These are phyloP conservation scores for Cottus gobio DNA, from an alignment of 2,113 vertebrate genomes.

Conservation along the genomic window DNA sequence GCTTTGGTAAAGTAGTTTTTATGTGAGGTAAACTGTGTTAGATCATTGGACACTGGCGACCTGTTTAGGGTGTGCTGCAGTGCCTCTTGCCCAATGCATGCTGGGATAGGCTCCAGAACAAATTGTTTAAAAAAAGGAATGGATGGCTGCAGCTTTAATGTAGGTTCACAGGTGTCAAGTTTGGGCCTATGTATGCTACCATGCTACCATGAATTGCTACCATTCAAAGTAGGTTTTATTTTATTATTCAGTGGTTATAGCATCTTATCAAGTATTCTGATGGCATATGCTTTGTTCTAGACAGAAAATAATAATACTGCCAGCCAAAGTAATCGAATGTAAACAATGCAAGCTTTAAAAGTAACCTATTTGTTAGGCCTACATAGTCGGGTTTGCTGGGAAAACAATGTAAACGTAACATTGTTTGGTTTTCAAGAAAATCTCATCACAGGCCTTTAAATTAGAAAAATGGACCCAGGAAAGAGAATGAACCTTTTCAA, in stretches of 20 bases:
- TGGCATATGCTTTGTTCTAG: not conserved
- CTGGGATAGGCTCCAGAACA: not conserved
- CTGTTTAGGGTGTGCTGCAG: not conserved
- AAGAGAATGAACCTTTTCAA: not conserved
- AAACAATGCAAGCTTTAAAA: not conserved
- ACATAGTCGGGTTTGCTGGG: not conserved
- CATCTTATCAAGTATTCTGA: not conserved
- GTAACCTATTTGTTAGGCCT: not conserved
- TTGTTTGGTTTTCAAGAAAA: not conserved
- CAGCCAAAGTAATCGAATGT: not conserved
- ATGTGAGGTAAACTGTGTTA: not conserved
- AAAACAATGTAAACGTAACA: not conserved
- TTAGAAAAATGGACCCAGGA: not conserved
- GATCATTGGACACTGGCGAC: not conserved
- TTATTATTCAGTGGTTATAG: not conserved
- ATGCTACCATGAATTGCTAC: not conserved
- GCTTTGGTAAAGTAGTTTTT: not conserved
- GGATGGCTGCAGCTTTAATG: not conserved
- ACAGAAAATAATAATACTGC: not conserved
- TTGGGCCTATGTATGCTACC: too few relatives aligned
- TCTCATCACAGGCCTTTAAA: not conserved
- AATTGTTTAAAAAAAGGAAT: not conserved
- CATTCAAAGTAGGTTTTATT: not conserved
- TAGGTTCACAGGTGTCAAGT: not conserved
- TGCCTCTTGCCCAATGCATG: not conserved